Evolutionary conservation across 2,797 vertebrate genomes (phyloP), one percentile per base, ranked within the genome.

Genomic region (Sebastes oblongus): DNA sequence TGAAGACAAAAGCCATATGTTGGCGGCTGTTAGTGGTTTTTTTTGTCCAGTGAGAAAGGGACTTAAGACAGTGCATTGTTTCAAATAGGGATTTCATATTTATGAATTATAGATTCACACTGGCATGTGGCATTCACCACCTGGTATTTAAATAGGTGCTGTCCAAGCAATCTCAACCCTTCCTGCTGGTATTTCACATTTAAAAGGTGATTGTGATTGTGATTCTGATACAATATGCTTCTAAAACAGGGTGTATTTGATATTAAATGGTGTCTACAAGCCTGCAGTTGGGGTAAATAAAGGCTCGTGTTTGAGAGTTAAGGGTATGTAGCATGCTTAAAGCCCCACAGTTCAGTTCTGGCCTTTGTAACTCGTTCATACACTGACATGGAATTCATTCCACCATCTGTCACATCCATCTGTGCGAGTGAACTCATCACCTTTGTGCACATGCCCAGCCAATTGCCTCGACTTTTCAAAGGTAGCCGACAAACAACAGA

Each of bases 381-480:
- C 66, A 32, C 11, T 50, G 58, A 69, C 72, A 30, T 59, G 18
- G 18, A 58, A 58, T 71, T 52, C 39, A 66, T 59, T 69, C 30
- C 30, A 50, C 34, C 32, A 12, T 68, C 50, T 39, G 25, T 61
- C 64, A n/a, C 36, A 39, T 54, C 65, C 66, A 82, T 87, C 61
- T 71, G 75, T 66, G 12, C 16, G 74, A 77, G 84, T 87, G 84
- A 87, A 87, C 84, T 70, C 34, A 50, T 60, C 75, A 68, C 32
- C 20, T 72, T 67, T 61, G 67, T 76, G 72, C 72, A 76, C 18
- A 62, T 56, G 29, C 54, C 76, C 50, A 39, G 34, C 46, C 36
- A 56, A 67, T 62, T 62, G 72, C 39, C 52, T 59, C 8, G 3
- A 67, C 46, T 67, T 66, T 66, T 59, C 24, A 61, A 66, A 74